Conservation (phyloP, 2,113 vertebrate genomes). For the Zeus faber region DNA sequence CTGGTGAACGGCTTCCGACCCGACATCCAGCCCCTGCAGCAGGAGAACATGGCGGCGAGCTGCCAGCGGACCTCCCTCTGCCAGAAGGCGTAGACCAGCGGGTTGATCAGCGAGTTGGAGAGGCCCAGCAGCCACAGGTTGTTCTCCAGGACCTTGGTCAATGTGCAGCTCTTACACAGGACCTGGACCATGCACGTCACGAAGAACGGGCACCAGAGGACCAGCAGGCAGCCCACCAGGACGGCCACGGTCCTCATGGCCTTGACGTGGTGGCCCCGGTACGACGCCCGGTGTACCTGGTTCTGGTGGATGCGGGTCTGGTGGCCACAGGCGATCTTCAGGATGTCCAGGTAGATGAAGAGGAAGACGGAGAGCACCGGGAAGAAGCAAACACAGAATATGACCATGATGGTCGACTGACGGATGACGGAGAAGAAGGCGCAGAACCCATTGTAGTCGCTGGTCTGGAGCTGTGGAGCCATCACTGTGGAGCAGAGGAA, state of each 20-base stretch:
- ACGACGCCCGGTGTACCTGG: too few relatives aligned
- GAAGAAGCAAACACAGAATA: conserved; percentile 83
- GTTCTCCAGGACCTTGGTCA: conserved; percentile 76
- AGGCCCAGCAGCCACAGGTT: conserved; percentile 87
- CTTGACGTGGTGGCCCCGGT: conserved; percentile 85
- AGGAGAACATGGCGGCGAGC: conserved; percentile 70
- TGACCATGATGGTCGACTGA: conserved; percentile 71
- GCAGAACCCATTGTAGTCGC: conserved; percentile 59
- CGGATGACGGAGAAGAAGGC: conserved; percentile 83
- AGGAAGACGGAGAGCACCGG: conserved; percentile 78
- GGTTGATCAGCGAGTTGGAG: conserved; percentile 87
- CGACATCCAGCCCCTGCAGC: conserved; percentile 59
- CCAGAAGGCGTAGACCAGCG: conserved; percentile 86
- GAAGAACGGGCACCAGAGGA: conserved; percentile 88
- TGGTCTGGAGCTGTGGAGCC: conserved; percentile 68
- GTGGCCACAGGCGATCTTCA: conserved; percentile 82
- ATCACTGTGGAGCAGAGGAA: conserved; percentile 52
- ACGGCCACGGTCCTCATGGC: conserved; percentile 82
- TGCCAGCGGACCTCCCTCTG: conserved; percentile 83
- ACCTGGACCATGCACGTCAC: conserved; percentile 77
- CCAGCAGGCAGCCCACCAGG: conserved; percentile 83
- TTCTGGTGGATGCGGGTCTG: too few relatives aligned
- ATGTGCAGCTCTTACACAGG: conserved; percentile 70
- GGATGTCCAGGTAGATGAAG: conserved; percentile 90
- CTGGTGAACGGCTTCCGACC: too few relatives aligned